These are phyloP conservation scores for Melanostoma mellinum DNA, from an alignment of 2,888 invertebrate species.

Conservation along the genomic window DNA sequence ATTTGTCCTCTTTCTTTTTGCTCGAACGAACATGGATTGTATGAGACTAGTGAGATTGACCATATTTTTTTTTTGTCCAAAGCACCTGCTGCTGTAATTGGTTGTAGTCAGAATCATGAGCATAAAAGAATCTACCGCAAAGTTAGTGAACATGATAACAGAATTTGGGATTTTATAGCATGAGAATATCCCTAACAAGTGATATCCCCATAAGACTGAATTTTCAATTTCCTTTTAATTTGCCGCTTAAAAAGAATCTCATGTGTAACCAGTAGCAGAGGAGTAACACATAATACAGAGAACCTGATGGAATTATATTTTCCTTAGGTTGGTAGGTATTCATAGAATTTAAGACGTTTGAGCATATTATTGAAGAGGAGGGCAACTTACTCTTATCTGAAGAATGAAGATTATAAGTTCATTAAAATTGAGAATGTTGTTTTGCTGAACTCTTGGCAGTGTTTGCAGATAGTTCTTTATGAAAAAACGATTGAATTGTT, in stretches of 20 bases:
- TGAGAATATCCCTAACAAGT: not conserved
- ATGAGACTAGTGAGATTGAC: not conserved
- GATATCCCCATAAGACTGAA: not conserved
- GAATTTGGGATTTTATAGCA: constrained; percentile 1
- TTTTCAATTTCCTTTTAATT: constrained; percentile 13
- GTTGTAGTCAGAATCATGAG: constrained; percentile 2
- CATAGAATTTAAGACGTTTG: no score
- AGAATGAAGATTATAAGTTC: no score
- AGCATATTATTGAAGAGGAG: no score
- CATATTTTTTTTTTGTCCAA: not conserved
- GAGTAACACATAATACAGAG: no score
- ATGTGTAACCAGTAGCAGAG: no score
- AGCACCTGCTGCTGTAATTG: constrained; percentile 21
- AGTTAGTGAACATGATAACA: constrained; percentile 2
- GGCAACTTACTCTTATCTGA: no score
- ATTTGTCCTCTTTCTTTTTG: constrained; percentile 10
- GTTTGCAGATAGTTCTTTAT: no score
- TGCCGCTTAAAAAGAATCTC: not conserved
- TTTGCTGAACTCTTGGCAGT: no score
- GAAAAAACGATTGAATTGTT: no score
- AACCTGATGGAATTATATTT: no score
- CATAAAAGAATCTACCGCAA: constrained; percentile 18
- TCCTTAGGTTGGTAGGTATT: no score
- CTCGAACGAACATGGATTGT: not conserved
- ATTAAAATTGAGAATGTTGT: no score